These are phyloP conservation scores for Saccostrea cuccullata DNA, from an alignment of 1,140 invertebrate genomes.

Conservation along the genomic window DNA sequence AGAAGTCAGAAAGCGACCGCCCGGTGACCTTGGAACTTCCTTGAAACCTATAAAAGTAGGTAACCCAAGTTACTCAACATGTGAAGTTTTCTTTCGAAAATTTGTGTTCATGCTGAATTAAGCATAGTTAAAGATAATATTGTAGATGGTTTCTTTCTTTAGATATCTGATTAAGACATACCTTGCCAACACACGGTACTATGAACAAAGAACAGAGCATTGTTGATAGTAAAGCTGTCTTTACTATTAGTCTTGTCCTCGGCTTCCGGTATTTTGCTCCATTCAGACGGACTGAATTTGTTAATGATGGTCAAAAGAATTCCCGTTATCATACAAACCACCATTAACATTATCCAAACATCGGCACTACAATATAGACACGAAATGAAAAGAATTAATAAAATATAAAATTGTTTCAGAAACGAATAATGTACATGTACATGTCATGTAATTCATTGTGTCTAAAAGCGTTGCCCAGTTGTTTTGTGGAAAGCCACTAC, in stretches of 20 bases:
- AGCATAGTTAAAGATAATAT: too few relatives aligned
- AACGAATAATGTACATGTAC: too few relatives aligned
- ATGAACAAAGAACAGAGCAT: conserved; percentile 66
- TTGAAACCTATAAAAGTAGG: conserved; percentile 59
- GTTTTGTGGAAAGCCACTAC: too few relatives aligned
- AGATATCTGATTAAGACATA: conserved; percentile 6
- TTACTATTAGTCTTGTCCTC: conserved; percentile 60
- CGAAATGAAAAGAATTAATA: too few relatives aligned
- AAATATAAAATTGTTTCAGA: too few relatives aligned
- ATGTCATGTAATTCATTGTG: too few relatives aligned
- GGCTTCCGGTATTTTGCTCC: conserved; percentile 82
- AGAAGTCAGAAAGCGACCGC: conserved; percentile 63
- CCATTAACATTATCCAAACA: conserved; percentile 97
- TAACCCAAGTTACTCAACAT: neutral
- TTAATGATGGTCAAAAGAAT: conserved; percentile 92
- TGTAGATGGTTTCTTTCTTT: too few relatives aligned
- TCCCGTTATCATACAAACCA: conserved; percentile 96
- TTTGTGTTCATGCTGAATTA: too few relatives aligned
- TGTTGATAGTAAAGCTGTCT: conserved; percentile 63
- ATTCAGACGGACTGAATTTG: conserved; percentile 96
- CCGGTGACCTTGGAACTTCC: conserved; percentile 64
- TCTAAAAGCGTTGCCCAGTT: too few relatives aligned
- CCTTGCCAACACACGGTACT: conserved; percentile 69
- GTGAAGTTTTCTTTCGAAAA: too few relatives aligned
- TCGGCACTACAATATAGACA: conserved; percentile 93